These are phyloP conservation scores for Gavia stellata DNA, from an alignment of 2,113 vertebrate genomes.

Conservation along the genomic window DNA sequence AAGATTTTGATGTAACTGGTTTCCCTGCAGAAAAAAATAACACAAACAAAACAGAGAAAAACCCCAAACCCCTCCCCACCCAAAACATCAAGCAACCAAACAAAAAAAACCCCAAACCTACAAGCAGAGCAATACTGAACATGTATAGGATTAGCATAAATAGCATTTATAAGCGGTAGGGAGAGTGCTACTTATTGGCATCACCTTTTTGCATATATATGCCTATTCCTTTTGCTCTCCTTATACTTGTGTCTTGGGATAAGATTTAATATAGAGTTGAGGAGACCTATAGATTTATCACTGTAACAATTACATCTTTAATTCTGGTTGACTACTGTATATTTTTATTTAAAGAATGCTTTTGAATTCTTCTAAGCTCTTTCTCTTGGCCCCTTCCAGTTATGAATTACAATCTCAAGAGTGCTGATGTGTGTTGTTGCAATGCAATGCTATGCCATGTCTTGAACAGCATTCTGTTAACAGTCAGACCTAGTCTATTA, in stretches of 20 bases:
- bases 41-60: neutral
- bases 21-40: neutral
- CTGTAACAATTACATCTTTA: neutral
- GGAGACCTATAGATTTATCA: neutral
- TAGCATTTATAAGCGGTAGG: neutral
- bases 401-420: neutral
- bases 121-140: neutral
- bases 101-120: neutral
- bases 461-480: neutral
- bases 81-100: neutral
- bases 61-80: accelerated
- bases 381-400: neutral
- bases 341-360: neutral
- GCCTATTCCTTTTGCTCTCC: neutral
- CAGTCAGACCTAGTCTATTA: neutral
- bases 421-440: neutral
- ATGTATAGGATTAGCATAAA: neutral
- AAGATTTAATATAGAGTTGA: neutral
- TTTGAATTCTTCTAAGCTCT: neutral
- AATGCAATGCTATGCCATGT: neutral
- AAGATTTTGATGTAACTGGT: neutral
- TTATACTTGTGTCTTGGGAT: neutral
- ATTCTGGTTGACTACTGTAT: neutral
- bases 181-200: neutral
- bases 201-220: neutral